phyloP scores from a whole-genome alignment of 2,888 invertebrate species.

The Plemyria rubiginata region DNA sequence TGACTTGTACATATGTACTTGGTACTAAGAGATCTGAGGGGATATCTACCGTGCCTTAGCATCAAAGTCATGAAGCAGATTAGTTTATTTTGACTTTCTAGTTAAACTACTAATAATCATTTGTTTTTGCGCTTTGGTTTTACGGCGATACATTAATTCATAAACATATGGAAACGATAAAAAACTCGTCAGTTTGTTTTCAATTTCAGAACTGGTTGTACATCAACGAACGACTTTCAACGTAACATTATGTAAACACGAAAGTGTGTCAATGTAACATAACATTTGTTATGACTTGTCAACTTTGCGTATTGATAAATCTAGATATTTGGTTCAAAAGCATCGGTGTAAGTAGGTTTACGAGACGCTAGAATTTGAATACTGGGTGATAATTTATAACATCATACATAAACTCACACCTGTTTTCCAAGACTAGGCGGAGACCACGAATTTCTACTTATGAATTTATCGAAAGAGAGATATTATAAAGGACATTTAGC shows the following conservation, averaged over 20 bases:
- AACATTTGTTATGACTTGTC: constrained; percentile 4
- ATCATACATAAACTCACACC: too few species aligned
- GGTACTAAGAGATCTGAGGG: too few species aligned
- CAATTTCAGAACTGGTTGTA: constrained; percentile 9
- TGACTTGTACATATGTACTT: too few species aligned
- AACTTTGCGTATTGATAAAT: constrained; percentile 4
- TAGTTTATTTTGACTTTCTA: too few species aligned
- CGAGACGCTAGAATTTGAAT: neutral
- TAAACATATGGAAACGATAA: constrained; percentile 14
- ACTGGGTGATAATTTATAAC: too few species aligned
- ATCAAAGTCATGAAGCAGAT: too few species aligned
- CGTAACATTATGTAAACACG: constrained; percentile 21
- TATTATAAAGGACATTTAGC: too few species aligned
- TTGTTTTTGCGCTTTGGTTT: neutral
- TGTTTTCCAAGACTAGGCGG: too few species aligned
- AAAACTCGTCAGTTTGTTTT: constrained; percentile 8
- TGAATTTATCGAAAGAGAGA: too few species aligned
- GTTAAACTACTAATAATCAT: neutral
- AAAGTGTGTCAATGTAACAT: constrained; percentile 23
- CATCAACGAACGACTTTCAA: constrained; percentile 3
- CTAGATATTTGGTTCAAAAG: constrained; percentile 3
- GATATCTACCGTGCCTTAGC: too few species aligned
- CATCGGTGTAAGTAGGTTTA: constrained; percentile 10
- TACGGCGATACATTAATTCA: constrained; percentile 1
- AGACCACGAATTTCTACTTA: too few species aligned